These are phyloP conservation scores for Aegithalos caudatus DNA, from an alignment of 2,113 vertebrate species.

Conservation along the genomic window DNA sequence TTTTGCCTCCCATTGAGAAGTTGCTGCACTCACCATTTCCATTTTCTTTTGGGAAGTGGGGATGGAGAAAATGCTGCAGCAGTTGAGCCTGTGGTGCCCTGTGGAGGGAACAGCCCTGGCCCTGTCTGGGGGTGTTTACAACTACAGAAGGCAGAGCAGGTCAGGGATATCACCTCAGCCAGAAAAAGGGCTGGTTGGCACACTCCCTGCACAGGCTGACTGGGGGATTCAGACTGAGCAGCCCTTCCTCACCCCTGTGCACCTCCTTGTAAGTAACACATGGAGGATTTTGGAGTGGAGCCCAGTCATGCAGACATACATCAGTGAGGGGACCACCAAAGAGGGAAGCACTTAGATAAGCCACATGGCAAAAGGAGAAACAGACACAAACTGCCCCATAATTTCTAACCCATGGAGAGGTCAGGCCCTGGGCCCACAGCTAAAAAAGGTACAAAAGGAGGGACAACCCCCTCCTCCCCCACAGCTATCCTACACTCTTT, in stretches of 20 bases:
- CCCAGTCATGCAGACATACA: background rate
- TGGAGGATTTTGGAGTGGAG: background rate
- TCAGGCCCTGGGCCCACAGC: background rate
- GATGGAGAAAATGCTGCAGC: background rate
- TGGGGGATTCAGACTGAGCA: background rate
- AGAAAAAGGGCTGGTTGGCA: background rate
- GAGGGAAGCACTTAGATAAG: background rate
- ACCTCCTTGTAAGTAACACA: background rate
- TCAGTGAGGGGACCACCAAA: background rate
- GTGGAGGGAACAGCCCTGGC: background rate
- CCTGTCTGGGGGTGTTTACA: background rate
- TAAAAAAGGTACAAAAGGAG: background rate
- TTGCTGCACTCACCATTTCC: background rate
- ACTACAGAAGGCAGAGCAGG: background rate
- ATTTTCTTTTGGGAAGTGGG: background rate
- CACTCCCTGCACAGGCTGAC: background rate
- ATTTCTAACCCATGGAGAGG: background rate
- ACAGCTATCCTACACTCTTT: background rate
- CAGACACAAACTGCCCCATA: background rate
- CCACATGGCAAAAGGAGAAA: background rate
- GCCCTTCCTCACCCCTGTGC: background rate
- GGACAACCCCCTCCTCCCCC: background rate
- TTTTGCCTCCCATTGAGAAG: background rate
- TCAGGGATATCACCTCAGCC: background rate
- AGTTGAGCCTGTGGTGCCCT: rapidly evolving